Percentiles rank a stretch among this genome's conserved stretches.
phyloP scores from a whole-genome alignment of 92 coral and sea anemone species.

The Phenganax stokvisi region DNA sequence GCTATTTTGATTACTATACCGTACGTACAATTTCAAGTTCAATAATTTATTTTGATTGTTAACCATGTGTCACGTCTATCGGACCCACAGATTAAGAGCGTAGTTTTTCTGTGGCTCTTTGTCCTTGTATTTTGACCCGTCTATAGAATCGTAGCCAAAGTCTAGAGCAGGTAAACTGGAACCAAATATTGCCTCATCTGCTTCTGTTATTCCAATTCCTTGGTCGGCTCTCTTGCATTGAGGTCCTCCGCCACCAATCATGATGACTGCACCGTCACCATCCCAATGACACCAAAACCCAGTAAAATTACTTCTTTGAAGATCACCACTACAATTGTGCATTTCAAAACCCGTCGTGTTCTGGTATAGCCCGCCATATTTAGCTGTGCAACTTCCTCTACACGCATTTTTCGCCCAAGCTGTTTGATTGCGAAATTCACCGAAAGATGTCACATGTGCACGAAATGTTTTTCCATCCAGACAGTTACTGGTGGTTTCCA shows the following conservation, averaged over 20 bases:
- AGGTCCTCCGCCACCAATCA: conserved; percentile 10
- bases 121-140: too few relatives aligned
- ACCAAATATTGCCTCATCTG: too few relatives aligned
- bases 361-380: conserved; percentile 8
- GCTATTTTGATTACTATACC: too few relatives aligned
- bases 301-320: not conserved
- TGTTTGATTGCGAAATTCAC: not conserved
- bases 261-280: not conserved
- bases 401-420: not conserved
- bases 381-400: not conserved
- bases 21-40: too few relatives aligned
- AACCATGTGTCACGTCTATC: not conserved
- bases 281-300: not conserved
- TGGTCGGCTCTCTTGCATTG: not conserved
- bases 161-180: not conserved
- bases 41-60: not conserved
- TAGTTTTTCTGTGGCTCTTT: not conserved
- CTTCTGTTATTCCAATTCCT: not conserved
- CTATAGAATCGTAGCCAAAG: not conserved
- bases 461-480: not conserved
- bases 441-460: not conserved
- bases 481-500: not conserved
- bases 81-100: not conserved
- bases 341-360: conserved; percentile 8
- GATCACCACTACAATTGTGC: not conserved